phyloP scores from a whole-genome alignment of 2,888 invertebrate genomes.

The Ormia ochracea region DNA sequence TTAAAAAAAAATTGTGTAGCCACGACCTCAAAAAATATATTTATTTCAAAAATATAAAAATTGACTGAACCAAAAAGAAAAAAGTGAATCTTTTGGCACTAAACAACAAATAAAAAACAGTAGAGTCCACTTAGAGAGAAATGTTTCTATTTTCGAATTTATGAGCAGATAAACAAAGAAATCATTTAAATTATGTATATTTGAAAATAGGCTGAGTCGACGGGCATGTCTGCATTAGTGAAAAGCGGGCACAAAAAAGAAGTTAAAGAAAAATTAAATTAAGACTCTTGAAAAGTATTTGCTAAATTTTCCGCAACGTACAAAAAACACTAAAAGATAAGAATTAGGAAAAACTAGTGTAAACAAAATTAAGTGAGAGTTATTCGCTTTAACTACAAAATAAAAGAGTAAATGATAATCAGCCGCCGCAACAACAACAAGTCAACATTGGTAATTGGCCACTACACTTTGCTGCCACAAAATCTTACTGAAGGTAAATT shows the following conservation, averaged over 20 bases:
- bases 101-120: slow-evolving; percentile 21
- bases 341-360: slow-evolving; percentile 4
- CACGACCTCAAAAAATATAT: slow-evolving; percentile 6
- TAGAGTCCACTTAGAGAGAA: not conserved
- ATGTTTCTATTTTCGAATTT: too few species aligned
- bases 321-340: not conserved
- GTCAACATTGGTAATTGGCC: not conserved
- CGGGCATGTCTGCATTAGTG: not conserved
- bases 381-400: not conserved
- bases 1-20: too few species aligned
- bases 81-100: slow-evolving; percentile 25
- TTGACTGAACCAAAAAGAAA: slow-evolving; percentile 9
- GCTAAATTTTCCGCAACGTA: too few species aligned
- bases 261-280: not conserved
- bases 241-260: not conserved
- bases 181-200: slow-evolving; percentile 8
- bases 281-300: slow-evolving; percentile 27
- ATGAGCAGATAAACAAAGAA: slow-evolving; percentile 21
- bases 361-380: not conserved
- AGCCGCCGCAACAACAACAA: slow-evolving; percentile 23
- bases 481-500: slow-evolving; percentile 43
- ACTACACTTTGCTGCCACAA: not conserved
- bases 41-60: not conserved
- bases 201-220: too few species aligned
- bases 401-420: slow-evolving; percentile 16